These are phyloP conservation scores for Drosophila lini DNA, from an alignment of 1,140 invertebrate genomes.

Conservation along the genomic window DNA sequence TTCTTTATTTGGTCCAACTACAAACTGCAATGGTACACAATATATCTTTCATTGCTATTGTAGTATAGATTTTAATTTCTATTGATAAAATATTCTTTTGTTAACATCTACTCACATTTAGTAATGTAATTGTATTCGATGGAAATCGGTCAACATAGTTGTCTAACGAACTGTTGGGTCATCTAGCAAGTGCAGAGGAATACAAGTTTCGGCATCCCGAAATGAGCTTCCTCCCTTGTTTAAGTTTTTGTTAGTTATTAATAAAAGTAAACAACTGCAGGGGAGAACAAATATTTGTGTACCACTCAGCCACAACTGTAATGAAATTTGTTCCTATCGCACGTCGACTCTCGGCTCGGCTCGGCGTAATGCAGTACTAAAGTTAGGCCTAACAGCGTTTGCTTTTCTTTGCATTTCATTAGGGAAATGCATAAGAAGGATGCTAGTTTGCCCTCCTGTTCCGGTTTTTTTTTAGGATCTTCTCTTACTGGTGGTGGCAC, in stretches of 20 bases:
- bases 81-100: too few species aligned
- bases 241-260: constrained; percentile 49
- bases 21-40: too few species aligned
- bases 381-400: constrained; percentile 14
- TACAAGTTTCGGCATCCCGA: too few species aligned
- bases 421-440: constrained; percentile 60
- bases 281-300: constrained; percentile 66
- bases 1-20: too few species aligned
- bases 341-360: constrained; percentile 6
- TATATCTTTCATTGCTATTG: too few species aligned
- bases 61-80: too few species aligned
- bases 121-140: too few species aligned
- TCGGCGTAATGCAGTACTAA: neutral
- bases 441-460: neutral
- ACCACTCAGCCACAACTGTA: constrained; percentile 41
- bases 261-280: constrained; percentile 58
- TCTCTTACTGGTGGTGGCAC: neutral
- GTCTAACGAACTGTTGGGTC: too few species aligned
- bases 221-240: neutral
- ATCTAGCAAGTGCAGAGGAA: too few species aligned
- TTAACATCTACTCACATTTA: too few species aligned
- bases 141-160: too few species aligned
- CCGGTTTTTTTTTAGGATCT: neutral
- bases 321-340: constrained; percentile 24
- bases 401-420: constrained; percentile 72